These are phyloP conservation scores for Amiota mariae DNA, from an alignment of 2,888 invertebrate species.

Conservation along the genomic window DNA sequence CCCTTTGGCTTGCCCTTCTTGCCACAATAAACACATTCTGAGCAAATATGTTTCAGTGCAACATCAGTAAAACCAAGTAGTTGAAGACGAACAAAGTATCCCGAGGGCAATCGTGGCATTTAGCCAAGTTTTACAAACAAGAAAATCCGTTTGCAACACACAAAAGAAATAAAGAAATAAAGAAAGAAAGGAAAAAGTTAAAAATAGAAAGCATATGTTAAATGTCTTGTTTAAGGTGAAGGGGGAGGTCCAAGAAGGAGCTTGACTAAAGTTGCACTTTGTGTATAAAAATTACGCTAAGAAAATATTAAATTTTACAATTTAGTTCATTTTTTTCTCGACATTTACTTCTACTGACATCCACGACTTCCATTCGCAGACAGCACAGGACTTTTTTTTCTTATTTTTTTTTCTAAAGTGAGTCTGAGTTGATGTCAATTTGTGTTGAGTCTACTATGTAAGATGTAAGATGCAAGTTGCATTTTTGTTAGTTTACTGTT, in stretches of 20 bases:
- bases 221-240: not conserved
- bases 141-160: slow-evolving; percentile 17
- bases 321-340: slow-evolving; percentile 18
- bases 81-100: not conserved
- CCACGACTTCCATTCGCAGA: too few relatives aligned
- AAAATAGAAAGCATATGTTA: slow-evolving; percentile 3
- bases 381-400: not conserved
- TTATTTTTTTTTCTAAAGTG: not conserved
- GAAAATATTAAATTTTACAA: slow-evolving; percentile 25
- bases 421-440: slow-evolving; percentile 28
- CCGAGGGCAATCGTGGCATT: slow-evolving; percentile 30
- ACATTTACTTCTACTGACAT: not conserved
- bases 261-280: not conserved
- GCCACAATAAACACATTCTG: slow-evolving; percentile 13
- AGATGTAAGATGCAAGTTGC: not conserved
- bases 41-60: slow-evolving; percentile 22
- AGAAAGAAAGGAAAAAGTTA: not conserved
- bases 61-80: not conserved
- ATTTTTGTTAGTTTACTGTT: not conserved
- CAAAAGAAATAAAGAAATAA: not conserved
- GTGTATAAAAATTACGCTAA: slow-evolving; percentile 17
- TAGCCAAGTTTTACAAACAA: slow-evolving; percentile 33
- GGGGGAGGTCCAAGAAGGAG: not conserved
- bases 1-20: not conserved
- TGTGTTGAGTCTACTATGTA: slow-evolving; percentile 3